phyloP scores from a whole-genome alignment of 2,113 vertebrate species.

The Scortum barcoo region DNA sequence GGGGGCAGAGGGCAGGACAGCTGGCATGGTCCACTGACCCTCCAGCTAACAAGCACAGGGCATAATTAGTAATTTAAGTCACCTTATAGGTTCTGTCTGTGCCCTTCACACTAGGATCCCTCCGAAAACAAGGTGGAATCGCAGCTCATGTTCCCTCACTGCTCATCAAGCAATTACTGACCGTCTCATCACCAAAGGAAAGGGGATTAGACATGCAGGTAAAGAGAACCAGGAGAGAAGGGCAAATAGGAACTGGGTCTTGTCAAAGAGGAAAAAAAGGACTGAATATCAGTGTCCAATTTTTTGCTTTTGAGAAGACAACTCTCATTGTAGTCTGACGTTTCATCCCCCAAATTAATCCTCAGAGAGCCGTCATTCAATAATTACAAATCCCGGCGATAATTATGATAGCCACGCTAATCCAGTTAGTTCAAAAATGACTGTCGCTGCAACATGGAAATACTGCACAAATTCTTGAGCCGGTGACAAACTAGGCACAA shows the following conservation, averaged over 20 bases:
- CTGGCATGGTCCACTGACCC: slow-evolving; percentile 67
- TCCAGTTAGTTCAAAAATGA: slow-evolving; percentile 46
- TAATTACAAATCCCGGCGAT: slow-evolving; percentile 63
- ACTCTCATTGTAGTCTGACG: slow-evolving; percentile 35
- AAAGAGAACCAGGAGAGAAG: slow-evolving; percentile 49
- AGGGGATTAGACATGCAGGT: slow-evolving; percentile 62
- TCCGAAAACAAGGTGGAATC: slow-evolving; percentile 73
- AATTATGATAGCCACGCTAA: slow-evolving; percentile 66
- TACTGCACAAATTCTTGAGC: background rate
- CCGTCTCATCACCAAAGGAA: slow-evolving; percentile 71
- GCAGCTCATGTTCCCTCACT: slow-evolving; percentile 52
- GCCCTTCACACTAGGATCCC: slow-evolving; percentile 81
- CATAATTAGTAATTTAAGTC: slow-evolving; percentile 80
- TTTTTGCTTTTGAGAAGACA: slow-evolving; percentile 39
- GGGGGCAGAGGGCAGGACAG: slow-evolving; percentile 67
- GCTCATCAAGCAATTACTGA: slow-evolving; percentile 78
- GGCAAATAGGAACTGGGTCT: slow-evolving; percentile 42
- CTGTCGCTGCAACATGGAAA: slow-evolving; percentile 25
- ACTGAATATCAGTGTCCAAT: slow-evolving; percentile 40
- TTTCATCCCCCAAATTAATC: slow-evolving; percentile 59
- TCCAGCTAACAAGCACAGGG: slow-evolving; percentile 61
- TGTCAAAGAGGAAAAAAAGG: no score
- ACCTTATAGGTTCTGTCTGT: slow-evolving; percentile 71
- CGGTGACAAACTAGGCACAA: background rate
- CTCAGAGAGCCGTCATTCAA: slow-evolving; percentile 55